Evolutionary conservation across 1,140 invertebrate species (phyloP), one percentile per base, ranked within the genome.

Genomic region (Wiebesia pumilae): DNA sequence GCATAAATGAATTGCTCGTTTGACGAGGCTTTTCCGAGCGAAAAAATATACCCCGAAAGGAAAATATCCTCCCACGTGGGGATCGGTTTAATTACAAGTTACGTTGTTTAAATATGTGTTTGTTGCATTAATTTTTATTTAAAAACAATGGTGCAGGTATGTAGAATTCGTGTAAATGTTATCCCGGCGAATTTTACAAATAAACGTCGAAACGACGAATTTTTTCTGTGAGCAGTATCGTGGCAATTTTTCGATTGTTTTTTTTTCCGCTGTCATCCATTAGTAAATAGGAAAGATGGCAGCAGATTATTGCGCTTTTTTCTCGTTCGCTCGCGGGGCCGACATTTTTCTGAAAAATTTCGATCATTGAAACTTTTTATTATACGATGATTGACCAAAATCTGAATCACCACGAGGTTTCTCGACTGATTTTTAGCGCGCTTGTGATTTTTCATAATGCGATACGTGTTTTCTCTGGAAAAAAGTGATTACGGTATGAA

Each of bases 231-330:
- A 90, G 84, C 88, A 88, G 88, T 90, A 89, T 91, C 88, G 91
- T 90, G 90, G 88, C 91, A 91, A 84, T 81, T 93, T 93, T 93
- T 93, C 92, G 89, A 91, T 93, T 93, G 91, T 92, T 93, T 94
- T 87, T 93, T 92, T 92, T 90, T 87, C 89, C 89, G 89, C 92
- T 93, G 91, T 92, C 92, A 93, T 93, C 93, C 93, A 93, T 93
- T 93, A 93, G 92, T 93, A 93, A 93, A 93, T 93, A 93, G 92
- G 92, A 93, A 94, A 93, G 92, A 94, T 93, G 93, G 93, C 92
- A 94, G 92, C 92, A 93, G 93, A 93, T 94, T 94, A 93, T 93
- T 94, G 91, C 93, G 91, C 91, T 94, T 94, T 94, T 93, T 93
- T 93, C 91, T 91, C 90, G 89, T 90, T 88, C 85, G 90, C 89